Evolutionary conservation across 2,888 invertebrate genomes (phyloP).

Genomic region (Lithosia quadra): DNA sequence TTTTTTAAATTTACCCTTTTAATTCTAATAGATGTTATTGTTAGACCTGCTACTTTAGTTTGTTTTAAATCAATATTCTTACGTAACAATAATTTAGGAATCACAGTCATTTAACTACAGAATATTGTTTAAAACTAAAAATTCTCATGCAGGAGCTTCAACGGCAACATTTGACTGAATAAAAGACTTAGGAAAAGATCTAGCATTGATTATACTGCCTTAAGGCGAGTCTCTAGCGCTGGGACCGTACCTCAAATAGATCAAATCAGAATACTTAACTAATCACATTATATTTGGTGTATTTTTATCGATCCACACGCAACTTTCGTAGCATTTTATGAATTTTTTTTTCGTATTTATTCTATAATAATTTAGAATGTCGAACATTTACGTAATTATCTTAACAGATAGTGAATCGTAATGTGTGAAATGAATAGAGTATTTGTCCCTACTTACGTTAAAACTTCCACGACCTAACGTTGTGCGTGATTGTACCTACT

Average conservation of each 20-base stretch:
- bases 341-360: slow-evolving; percentile 5
- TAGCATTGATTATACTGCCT: background rate
- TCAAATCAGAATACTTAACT: slow-evolving; percentile 51
- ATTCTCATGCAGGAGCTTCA: background rate
- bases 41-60: background rate
- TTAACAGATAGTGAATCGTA: slow-evolving; percentile 8
- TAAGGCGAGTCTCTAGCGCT: slow-evolving; percentile 46
- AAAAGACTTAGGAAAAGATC: background rate
- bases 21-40: background rate
- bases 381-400: slow-evolving; percentile 18
- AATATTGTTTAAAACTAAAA: slow-evolving; percentile 11
- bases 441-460: slow-evolving; percentile 44
- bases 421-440: slow-evolving; percentile 42
- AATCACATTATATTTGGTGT: slow-evolving; percentile 68
- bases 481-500: slow-evolving; percentile 57
- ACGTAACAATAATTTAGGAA: background rate
- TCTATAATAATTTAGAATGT: slow-evolving; percentile 27
- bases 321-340: slow-evolving; percentile 35
- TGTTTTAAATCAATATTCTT: slow-evolving; percentile 3
- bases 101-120: background rate
- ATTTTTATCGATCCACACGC: slow-evolving; percentile 46
- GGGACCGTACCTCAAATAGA: slow-evolving; percentile 48
- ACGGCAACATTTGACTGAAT: background rate
- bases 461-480: slow-evolving; percentile 29
- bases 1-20: background rate